A percentile compares a stretch with the other conserved stretches of the same genome.
These are phyloP conservation scores for Sebastes oblongus DNA, from an alignment of 2,797 vertebrate species.

Conservation along the genomic window DNA sequence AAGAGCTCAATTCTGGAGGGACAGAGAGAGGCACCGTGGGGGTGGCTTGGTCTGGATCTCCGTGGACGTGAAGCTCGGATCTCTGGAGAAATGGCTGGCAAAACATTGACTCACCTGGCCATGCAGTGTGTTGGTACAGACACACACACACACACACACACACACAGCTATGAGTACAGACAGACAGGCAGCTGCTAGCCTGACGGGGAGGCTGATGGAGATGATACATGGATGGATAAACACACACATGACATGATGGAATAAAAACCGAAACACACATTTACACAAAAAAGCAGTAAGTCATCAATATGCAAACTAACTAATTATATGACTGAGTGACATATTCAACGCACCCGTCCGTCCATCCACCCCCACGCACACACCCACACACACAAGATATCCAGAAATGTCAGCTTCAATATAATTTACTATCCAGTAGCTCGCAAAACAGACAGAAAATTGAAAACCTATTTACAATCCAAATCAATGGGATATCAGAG, in stretches of 20 bases:
- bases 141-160: conserved; percentile 15
- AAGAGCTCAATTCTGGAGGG: conserved; percentile 53
- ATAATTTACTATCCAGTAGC: conserved; percentile 63
- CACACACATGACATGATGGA: conserved; percentile 57
- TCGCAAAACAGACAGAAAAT: conserved; percentile 54
- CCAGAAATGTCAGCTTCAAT: conserved; percentile 74
- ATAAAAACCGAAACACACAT: conserved; percentile 56
- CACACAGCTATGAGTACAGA: conserved; percentile 45
- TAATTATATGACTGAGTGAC: conserved; percentile 76
- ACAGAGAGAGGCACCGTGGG: conserved; percentile 31
- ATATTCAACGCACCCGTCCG: conserved; percentile 48
- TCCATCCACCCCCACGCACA: conserved; percentile 29
- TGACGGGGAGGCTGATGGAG: conserved; percentile 74
- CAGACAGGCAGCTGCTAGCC: conserved; percentile 73
- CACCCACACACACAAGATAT: conserved; percentile 23
- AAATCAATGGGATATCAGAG: conserved; percentile 71
- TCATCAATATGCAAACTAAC: conserved; percentile 79
- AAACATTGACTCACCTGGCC: conserved; percentile 71
- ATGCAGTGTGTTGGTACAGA: conserved; percentile 12
- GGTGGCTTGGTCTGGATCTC: conserved; percentile 62
- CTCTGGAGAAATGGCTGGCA: conserved; percentile 73
- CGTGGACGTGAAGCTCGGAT: conserved; percentile 58
- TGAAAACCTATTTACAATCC: conserved; percentile 74
- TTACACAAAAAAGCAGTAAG: conserved; percentile 50
- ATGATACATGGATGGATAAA: conserved; percentile 66